Evolutionary conservation across 2,797 vertebrate species (phyloP).

Genomic region (Halcyon badia): DNA sequence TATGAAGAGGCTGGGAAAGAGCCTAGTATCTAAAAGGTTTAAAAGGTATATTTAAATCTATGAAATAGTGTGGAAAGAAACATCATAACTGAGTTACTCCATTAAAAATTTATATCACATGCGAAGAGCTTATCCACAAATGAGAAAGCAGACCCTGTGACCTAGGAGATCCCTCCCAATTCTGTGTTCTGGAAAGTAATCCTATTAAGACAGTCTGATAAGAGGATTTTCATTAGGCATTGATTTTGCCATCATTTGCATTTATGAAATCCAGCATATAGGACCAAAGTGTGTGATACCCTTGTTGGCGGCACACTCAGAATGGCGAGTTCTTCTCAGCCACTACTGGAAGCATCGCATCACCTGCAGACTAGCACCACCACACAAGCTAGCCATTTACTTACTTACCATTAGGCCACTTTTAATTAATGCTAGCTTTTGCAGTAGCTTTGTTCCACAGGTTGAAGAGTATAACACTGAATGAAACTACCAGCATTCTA

Average conservation of each 20-base stretch:
- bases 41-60: background rate
- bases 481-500: background rate
- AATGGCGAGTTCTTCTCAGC: background rate
- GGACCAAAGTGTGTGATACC: background rate
- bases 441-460: background rate
- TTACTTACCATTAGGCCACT: background rate
- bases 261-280: slow-evolving; percentile 11
- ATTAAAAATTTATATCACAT: background rate
- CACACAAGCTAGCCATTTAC: background rate
- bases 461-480: background rate
- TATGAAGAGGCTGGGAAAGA: background rate
- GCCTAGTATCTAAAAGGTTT: background rate
- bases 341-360: background rate
- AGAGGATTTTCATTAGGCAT: slow-evolving; percentile 53
- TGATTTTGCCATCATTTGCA: background rate
- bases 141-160: slow-evolving; percentile 7
- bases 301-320: background rate
- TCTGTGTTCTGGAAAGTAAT: slow-evolving; percentile 36
- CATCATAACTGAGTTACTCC: background rate
- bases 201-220: slow-evolving; percentile 48
- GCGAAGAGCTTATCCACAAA: slow-evolving; percentile 25
- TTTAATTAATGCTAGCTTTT: background rate
- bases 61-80: background rate
- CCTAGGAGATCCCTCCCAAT: background rate
- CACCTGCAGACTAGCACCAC: background rate